Percentiles rank a stretch among this genome's conserved stretches.
phyloP scores from a whole-genome alignment of 2,797 vertebrate species.

The Vireo griseus region DNA sequence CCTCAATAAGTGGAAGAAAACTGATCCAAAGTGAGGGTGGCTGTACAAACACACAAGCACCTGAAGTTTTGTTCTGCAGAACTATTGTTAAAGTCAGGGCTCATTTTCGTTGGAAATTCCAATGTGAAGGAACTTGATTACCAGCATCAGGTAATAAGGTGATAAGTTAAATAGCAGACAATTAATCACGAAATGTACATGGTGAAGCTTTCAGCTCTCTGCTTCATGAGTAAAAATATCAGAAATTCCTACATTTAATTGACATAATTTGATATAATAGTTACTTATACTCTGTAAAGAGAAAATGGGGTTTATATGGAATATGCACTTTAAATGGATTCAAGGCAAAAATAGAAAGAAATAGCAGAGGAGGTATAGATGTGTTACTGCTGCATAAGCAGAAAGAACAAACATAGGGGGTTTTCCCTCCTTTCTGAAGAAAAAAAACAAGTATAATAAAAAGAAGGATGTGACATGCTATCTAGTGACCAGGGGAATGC shows the following conservation, averaged over 20 bases:
- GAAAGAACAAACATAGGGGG: accelerated
- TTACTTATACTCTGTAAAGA: background rate
- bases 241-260: background rate
- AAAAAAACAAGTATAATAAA: background rate
- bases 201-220: background rate
- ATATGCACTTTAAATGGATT: background rate
- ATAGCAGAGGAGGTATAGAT: background rate
- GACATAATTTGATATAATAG: background rate
- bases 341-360: background rate
- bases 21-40: background rate
- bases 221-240: background rate
- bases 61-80: background rate
- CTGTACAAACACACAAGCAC: background rate
- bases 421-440: background rate
- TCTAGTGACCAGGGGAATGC: background rate
- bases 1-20: background rate
- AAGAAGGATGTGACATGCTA: background rate
- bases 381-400: background rate
- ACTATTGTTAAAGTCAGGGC: background rate
- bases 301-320: background rate
- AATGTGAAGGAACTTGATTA: background rate
- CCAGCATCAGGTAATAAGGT: background rate
- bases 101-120: background rate
- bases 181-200: background rate
- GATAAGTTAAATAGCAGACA: background rate